Percentiles rank a stretch among this genome's conserved stretches.
Evolutionary conservation across 2,888 invertebrate species (phyloP).

Genomic region (Cryptocheilus praepositus): DNA sequence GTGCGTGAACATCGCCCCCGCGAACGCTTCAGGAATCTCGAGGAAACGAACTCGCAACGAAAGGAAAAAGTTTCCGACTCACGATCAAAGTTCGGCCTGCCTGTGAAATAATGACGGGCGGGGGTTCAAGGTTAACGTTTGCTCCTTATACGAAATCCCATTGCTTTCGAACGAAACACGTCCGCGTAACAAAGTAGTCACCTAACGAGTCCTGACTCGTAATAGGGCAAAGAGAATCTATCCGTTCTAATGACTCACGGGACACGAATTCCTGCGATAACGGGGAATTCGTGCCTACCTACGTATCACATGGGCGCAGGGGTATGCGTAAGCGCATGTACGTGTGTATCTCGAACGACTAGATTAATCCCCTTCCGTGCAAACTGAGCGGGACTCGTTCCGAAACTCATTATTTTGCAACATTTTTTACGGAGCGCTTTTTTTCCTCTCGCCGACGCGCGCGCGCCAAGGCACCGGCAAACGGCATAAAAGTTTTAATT

Average conservation of each 20-base stretch:
- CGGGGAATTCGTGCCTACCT: too few relatives aligned
- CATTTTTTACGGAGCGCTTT: conserved; percentile 28
- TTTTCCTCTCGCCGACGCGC: not conserved
- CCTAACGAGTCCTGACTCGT: too few relatives aligned
- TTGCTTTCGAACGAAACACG: not conserved
- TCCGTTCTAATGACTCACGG: too few relatives aligned
- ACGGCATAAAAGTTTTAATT: conserved; percentile 56
- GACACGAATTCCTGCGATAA: too few relatives aligned
- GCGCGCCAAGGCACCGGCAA: conserved; percentile 36
- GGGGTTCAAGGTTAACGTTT: conserved; percentile 33
- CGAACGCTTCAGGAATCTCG: too few relatives aligned
- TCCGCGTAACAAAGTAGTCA: too few relatives aligned
- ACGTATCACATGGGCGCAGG: too few relatives aligned
- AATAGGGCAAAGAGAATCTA: too few relatives aligned
- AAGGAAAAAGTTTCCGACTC: not conserved
- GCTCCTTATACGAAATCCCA: conserved; percentile 2
- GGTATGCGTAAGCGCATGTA: too few relatives aligned
- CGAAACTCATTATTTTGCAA: conserved; percentile 49
- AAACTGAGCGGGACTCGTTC: not conserved
- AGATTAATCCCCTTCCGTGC: too few relatives aligned
- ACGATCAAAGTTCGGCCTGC: not conserved
- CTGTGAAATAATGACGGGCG: conserved; percentile 7
- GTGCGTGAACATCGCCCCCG: not conserved
- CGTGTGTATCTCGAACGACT: too few relatives aligned
- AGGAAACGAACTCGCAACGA: not conserved